These are phyloP conservation scores for Syngnathus rostellatus DNA, from an alignment of 2,797 vertebrate genomes.

Conservation along the genomic window DNA sequence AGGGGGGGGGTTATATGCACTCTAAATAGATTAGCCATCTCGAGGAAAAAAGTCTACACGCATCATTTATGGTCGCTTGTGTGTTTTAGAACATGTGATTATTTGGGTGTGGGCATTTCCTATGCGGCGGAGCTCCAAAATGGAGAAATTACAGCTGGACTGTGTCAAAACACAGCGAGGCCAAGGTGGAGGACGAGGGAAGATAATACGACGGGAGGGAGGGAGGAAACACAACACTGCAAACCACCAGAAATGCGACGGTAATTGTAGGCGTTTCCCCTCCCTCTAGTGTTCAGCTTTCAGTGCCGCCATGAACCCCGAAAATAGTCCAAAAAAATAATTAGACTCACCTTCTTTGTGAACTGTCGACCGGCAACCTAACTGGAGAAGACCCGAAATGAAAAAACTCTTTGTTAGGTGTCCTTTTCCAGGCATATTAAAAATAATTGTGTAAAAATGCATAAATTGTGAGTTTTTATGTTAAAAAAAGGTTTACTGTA, in stretches of 20 bases:
- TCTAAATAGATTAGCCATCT: slow-evolving; percentile 22
- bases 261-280: slow-evolving; percentile 55
- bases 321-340: neutral
- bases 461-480: neutral
- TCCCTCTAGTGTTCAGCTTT: slow-evolving; percentile 13
- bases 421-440: neutral
- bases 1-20: neutral
- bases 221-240: slow-evolving; percentile 57
- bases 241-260: slow-evolving; percentile 43
- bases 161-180: slow-evolving; percentile 53
- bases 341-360: neutral
- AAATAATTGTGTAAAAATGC: neutral
- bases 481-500: neutral
- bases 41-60: slow-evolving; percentile 46
- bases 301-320: neutral
- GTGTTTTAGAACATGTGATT: slow-evolving; percentile 68
- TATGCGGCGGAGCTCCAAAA: slow-evolving; percentile 57
- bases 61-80: slow-evolving; percentile 53
- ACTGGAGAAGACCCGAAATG: neutral
- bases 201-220: slow-evolving; percentile 54
- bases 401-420: neutral
- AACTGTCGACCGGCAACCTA: neutral
- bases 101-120: slow-evolving; percentile 74
- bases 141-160: slow-evolving; percentile 63
- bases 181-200: slow-evolving; percentile 53